Base-by-base conservation (phyloP, 2,797 vertebrate species). In the Perodicticus potto region DNA sequence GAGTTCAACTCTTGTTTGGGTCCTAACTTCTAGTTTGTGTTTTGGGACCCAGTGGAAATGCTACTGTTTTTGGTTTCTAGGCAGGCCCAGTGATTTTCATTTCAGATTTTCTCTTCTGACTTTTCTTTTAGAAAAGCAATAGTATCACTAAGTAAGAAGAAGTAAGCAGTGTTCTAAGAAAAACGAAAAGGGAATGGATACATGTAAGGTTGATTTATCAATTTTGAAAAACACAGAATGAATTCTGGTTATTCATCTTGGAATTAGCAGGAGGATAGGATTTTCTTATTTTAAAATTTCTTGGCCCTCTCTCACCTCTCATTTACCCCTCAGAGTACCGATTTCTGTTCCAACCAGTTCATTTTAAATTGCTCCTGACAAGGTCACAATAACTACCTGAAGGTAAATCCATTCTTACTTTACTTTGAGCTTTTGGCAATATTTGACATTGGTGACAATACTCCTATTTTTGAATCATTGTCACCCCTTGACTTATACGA, bases 51-150 rank as follows among this genome's bases (percentile, higher is more conserved):
- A 90, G 2, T 27, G 27, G 40, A 73, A 92, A 93, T 83, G 45
- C 37, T 45, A 43, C 78, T 88, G 55, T 11, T 85, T 95, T 93
- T 22, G 7, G 17, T 74, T 93, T 86, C 25, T 77, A n/a, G 3
- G 7, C 43, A 91, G 40, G 45, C 20, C 13, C 73, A 85, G 73
- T 16, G 45, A 74, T 84, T 85, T 92, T 78, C 13, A 20, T 27
- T 74, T 57, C n/a, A 90, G 19, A 82, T 32, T 23, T 85, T 91
- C 53, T 82, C 17, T 69, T 87, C 49, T 86, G 27, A 61, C 25
- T 55, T 88, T 94, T 86, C 7, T 92, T 83, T 93, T 80, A 67
- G 55, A 90, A n/a, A 89, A 43, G 53, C 83, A 70, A 67, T 9
- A 78, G 29, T 55, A 1, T 72, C 32, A 77, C 80, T 43, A 92